Conservation (phyloP, 2,797 vertebrate species). For the Spinus pinus region DNA sequence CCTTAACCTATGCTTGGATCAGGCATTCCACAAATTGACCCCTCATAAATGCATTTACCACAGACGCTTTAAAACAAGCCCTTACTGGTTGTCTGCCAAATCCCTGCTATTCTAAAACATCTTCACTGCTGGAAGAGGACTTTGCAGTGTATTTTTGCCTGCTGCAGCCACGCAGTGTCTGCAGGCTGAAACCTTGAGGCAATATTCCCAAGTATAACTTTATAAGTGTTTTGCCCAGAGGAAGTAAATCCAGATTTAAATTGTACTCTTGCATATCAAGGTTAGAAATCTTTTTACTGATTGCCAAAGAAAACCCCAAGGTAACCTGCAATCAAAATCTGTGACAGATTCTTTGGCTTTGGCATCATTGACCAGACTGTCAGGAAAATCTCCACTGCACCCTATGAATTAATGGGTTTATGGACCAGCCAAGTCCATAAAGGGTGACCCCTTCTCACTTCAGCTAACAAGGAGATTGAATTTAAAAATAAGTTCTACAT, state of each 20-base stretch:
- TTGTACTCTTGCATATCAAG: neutral
- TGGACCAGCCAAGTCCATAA: neutral
- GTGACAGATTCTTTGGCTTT: neutral
- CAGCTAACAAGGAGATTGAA: neutral
- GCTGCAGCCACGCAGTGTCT: neutral
- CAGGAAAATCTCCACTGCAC: neutral
- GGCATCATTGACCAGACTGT: neutral
- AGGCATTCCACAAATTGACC: neutral
- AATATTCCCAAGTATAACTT: neutral
- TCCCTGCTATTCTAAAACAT: neutral
- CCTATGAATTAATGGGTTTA: neutral
- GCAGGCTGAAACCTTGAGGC: constrained; percentile 24
- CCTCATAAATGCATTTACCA: neutral
- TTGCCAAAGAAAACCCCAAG: neutral
- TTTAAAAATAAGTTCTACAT: neutral
- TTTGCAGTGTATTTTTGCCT: constrained; percentile 54
- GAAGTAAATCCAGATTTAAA: neutral
- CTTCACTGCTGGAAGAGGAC: neutral
- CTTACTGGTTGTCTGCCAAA: constrained; percentile 38
- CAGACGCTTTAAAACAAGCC: neutral
- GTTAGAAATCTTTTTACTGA: neutral
- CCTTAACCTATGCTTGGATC: neutral
- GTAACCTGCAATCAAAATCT: neutral
- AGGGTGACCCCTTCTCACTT: neutral
- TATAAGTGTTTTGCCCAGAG: neutral